Evolutionary conservation across 2,113 vertebrate species (phyloP), one percentile per base, ranked within the genome.

Genomic region (Oncorhynchus masou): DNA sequence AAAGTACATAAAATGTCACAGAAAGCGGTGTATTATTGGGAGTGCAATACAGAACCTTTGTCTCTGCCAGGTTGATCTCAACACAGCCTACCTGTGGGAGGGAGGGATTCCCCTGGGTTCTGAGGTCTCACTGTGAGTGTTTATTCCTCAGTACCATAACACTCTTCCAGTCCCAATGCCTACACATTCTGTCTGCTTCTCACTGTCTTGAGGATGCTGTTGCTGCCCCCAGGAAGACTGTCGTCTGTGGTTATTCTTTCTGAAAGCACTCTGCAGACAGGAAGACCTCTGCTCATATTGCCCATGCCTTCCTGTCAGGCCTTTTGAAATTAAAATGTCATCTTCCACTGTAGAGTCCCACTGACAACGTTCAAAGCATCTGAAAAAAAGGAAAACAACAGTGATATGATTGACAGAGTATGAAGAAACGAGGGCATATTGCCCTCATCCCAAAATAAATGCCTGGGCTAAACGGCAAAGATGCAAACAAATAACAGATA

Each of bases 321-420:
- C 84, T 91, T 16, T 91, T 91, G 85, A 90, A 90, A 91, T 91
- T 90, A 84, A 91, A 92, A 92, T 89, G 79, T 75, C 66, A 81
- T 74, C 81, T 88, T 84, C 83, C 45, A 77, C 82, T 89, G 78
- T 76, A 29, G 81, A 82, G 85, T 83, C 76, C 75, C 83, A 70
- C 74, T 74, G 86, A 89, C 22, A 57, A 76, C 76, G 87, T 88
- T 87, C 84, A 87, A 84, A 86, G 76, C 78, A 75, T 81, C 84
- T 75, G 16, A 19, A 81, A 85, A 68, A 84, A 86, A 85, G 78
- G 59, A 79, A 74, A 82, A 80, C 78, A 80, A 84, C 78, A 45
- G 77, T 84, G 83, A 87, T 78, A 83, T 69, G 64, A 81, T 60
- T 62, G 70, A 85, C 34, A 79, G 70, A 62, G 70, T 66, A 74